Evolutionary conservation across 35 echinoderm and acorn worm genomes (phyloP), one percentile per base, ranked within the genome.

Genomic region (Stichopus chloronotus): DNA sequence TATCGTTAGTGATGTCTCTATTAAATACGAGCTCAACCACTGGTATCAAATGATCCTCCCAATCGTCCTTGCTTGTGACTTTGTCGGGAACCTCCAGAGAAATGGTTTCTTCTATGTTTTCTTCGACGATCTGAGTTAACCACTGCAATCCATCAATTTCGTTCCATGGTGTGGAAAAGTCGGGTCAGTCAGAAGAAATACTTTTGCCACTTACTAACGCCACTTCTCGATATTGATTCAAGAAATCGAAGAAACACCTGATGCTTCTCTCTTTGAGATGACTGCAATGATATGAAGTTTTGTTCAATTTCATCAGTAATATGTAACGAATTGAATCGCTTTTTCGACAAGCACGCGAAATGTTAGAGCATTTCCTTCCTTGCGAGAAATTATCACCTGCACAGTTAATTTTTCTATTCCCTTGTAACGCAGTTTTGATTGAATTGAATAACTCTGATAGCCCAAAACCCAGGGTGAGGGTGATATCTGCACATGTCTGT

Each of bases 281-380:
- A 83, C 55, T 83, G 80, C 80, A 83, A 0, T 14, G 7, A 55
- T 56, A 55, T 17, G 52, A 83, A 24, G 52, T 11, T 55, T 55
- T 56, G 52, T 4, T 55, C 17, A 14, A 17, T 56, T 55, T 11
- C 52, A 55, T 8, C 8, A 55, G 9, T 2, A 55, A 8, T 4
- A 53, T 19, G 17, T 55, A 43, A 20, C n/a, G 52, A 6, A 55
- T 2, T 78, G 6, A 20, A 20, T 55, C n/a, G 19, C 0, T 43
- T 16, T 56, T 12, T 2, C 8, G 7, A 83, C 80, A 83, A 12
- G 13, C n/a, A 14, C 43, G n/a, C 4, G 30, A 55, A 7, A 83
- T 83, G 7, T 83, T 83, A 4, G 55, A 19, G 17, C 80, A 83
- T 83, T 83, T 83, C 12, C n/a, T 16, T 83, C 53, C 80, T 9